These are phyloP conservation scores for Abrostola triplasia DNA, from an alignment of 2,888 invertebrate species.

Conservation along the genomic window DNA sequence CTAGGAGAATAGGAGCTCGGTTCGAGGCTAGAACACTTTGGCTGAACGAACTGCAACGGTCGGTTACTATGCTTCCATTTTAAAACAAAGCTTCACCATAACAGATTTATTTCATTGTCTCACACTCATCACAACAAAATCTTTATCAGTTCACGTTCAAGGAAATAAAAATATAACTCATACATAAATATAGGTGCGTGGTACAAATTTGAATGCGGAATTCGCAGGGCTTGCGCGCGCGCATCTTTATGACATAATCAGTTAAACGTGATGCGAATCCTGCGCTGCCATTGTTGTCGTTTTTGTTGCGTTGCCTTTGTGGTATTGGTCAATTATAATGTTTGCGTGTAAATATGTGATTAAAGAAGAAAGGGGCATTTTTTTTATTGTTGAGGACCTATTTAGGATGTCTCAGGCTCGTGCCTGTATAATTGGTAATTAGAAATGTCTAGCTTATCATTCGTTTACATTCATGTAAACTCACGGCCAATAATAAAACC, in stretches of 20 bases:
- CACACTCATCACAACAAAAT: constrained; percentile 21
- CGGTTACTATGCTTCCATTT: background rate
- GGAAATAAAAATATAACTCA: constrained; percentile 46
- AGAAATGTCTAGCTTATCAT: too few species aligned
- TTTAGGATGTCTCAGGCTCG: too few species aligned
- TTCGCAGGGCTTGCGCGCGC: constrained; percentile 42
- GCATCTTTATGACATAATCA: constrained; percentile 52
- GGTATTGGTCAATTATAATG: constrained; percentile 26
- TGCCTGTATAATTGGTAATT: too few species aligned
- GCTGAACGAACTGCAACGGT: too few species aligned
- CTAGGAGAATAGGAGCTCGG: too few species aligned
- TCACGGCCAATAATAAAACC: too few species aligned
- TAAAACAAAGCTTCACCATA: background rate
- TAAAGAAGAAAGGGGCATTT: constrained; percentile 4
- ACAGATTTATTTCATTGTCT: constrained; percentile 13
- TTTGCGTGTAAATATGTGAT: constrained; percentile 33
- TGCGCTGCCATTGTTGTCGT: constrained; percentile 37
- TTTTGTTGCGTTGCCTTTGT: constrained; percentile 43
- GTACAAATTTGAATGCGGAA: constrained; percentile 52
- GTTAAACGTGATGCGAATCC: constrained; percentile 51
- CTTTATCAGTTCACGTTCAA: constrained; percentile 52
- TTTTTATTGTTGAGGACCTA: too few species aligned
- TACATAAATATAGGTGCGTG: constrained; percentile 46
- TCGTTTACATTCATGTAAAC: too few species aligned
- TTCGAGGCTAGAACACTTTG: too few species aligned